A percentile compares a stretch with the other conserved stretches of the same genome.
Conservation (phyloP, 2,888 invertebrate genomes). For the Synergus umbraculus region DNA sequence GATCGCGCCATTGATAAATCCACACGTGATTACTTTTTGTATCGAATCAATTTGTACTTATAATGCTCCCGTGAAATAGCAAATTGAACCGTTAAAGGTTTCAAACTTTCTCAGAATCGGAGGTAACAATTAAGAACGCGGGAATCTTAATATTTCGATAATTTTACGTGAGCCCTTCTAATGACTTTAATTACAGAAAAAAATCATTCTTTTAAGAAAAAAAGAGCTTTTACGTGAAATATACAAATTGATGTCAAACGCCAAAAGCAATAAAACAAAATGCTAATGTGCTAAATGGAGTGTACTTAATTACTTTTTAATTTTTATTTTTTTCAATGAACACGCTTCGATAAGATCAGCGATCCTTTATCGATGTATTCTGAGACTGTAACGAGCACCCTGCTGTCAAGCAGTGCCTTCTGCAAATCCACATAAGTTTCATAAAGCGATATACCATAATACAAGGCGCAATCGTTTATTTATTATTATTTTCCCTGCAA, state of each 20-base stretch:
- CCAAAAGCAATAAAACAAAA: no score
- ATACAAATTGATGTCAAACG: no score
- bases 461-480: conserved; percentile 46
- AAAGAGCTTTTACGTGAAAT: no score
- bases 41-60: neutral
- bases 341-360: neutral
- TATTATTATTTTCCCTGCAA: conserved; percentile 46
- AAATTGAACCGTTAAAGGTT: no score
- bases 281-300: no score
- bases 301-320: neutral
- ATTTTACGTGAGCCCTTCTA: no score
- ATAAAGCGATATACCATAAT: conserved; percentile 19
- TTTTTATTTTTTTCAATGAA: neutral
- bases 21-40: neutral
- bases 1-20: neutral
- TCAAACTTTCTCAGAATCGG: no score
- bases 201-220: no score
- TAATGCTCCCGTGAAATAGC: neutral
- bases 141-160: no score
- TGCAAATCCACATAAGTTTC: neutral
- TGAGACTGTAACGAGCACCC: neutral
- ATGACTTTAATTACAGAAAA: no score
- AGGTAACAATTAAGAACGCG: no score
- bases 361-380: neutral
- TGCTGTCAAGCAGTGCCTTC: neutral